These are phyloP conservation scores for Psittacula derbiana DNA, from an alignment of 2,797 vertebrate species.

Conservation along the genomic window DNA sequence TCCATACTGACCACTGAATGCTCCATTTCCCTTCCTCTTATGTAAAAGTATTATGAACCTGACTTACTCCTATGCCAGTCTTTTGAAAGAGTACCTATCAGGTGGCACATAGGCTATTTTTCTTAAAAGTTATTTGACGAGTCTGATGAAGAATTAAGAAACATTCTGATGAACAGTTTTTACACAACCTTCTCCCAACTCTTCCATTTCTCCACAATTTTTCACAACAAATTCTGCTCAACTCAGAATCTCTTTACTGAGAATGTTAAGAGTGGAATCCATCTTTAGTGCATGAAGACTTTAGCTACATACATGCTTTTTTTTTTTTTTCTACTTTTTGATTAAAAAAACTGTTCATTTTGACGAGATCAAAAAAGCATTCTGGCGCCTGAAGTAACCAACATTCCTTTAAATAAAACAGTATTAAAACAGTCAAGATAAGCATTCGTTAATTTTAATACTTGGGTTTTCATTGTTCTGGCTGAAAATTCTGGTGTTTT, in stretches of 20 bases:
- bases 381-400: background rate
- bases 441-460: background rate
- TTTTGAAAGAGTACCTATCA: background rate
- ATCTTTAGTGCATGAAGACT: background rate
- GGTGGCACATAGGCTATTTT: background rate
- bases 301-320: background rate
- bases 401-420: background rate
- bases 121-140: background rate
- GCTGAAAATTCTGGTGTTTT: background rate
- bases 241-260: background rate
- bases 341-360: background rate
- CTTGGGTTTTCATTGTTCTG: background rate
- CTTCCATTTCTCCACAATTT: background rate
- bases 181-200: background rate
- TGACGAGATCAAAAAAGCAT: background rate
- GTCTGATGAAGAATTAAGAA: background rate
- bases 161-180: background rate
- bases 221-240: background rate
- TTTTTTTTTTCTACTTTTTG: background rate
- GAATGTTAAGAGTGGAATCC: background rate
- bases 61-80: background rate
- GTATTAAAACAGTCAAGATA: background rate
- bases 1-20: rapidly evolving
- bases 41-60: background rate
- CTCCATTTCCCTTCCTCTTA: background rate